These are phyloP conservation scores for Callosobruchus maculatus DNA, from an alignment of 2,888 invertebrate species.

Conservation along the genomic window DNA sequence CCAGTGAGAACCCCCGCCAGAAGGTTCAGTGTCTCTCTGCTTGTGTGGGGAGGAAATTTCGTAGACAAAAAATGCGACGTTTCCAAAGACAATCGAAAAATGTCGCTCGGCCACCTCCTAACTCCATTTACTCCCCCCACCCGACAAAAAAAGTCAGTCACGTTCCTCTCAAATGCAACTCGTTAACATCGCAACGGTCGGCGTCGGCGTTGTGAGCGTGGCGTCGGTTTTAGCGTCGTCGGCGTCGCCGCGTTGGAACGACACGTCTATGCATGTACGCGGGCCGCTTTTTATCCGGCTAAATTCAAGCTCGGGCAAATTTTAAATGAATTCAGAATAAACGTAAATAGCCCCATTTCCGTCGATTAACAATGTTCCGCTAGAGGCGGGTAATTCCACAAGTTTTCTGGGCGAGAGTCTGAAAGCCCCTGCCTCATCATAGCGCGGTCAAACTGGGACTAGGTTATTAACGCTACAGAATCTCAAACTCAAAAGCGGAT, in stretches of 20 bases:
- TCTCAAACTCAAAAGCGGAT: too few relatives aligned
- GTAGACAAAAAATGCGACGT: too few relatives aligned
- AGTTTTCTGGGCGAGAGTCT: slow-evolving; percentile 33
- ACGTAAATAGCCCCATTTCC: slow-evolving; percentile 43
- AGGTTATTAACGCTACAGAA: too few relatives aligned
- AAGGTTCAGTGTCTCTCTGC: too few relatives aligned
- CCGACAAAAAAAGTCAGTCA: neutral
- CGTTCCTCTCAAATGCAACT: neutral
- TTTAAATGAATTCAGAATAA: slow-evolving; percentile 43
- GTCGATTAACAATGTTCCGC: slow-evolving; percentile 41
- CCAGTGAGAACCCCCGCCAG: too few relatives aligned
- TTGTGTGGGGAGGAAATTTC: too few relatives aligned
- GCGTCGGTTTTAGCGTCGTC: neutral
- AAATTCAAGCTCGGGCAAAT: slow-evolving; percentile 40
- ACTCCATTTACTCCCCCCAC: too few relatives aligned
- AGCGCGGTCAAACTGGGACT: slow-evolving; percentile 15
- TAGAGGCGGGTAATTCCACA: slow-evolving; percentile 35
- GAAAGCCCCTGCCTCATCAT: slow-evolving; percentile 32
- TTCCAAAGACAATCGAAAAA: too few relatives aligned
- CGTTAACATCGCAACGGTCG: neutral
- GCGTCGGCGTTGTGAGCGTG: neutral
- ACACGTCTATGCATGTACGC: neutral
- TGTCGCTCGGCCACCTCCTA: too few relatives aligned
- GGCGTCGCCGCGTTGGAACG: neutral
- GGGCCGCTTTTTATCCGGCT: slow-evolving; percentile 32